Evolutionary conservation across 2,888 invertebrate species (phyloP).

Genomic region (Trachelus troglodyta): DNA sequence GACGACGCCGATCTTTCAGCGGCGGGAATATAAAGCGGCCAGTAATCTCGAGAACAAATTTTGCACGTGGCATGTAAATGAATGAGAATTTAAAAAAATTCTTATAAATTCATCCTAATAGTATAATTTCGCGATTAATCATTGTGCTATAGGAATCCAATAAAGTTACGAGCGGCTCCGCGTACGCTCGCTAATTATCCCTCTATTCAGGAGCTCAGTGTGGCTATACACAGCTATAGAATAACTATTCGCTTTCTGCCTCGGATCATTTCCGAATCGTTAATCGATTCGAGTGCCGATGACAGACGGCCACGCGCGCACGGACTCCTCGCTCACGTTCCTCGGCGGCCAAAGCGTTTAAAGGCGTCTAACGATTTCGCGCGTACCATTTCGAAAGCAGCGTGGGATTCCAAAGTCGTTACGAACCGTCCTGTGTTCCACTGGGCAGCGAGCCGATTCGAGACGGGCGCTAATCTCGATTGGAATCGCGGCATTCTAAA

Average conservation of each 20-base stretch:
- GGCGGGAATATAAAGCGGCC: conserved; percentile 47
- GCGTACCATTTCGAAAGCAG: background rate
- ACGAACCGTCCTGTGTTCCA: background rate
- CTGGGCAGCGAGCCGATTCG: background rate
- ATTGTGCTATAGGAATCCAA: conserved; percentile 43
- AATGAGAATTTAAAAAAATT: conserved; percentile 39
- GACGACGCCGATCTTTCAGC: conserved; percentile 27
- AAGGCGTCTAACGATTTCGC: background rate
- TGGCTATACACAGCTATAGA: background rate
- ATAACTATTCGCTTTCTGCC: background rate
- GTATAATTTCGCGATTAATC: conserved; percentile 62
- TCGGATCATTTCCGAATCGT: background rate
- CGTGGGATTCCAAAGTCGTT: background rate
- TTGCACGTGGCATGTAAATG: conserved; percentile 53
- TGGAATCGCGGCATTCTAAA: conserved; percentile 48
- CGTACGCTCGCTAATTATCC: conserved; percentile 4
- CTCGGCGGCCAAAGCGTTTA: background rate
- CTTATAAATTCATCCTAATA: conserved; percentile 48
- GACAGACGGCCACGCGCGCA: background rate
- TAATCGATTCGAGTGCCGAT: background rate
- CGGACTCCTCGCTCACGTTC: background rate
- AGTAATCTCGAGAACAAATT: conserved; percentile 46
- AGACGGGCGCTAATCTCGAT: conserved; percentile 18
- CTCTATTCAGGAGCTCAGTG: background rate
- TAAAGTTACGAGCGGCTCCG: conserved; percentile 20